Percentiles rank a stretch among this genome's conserved stretches.
phyloP scores from a whole-genome alignment of 2,113 vertebrate genomes.

The Argyrosomus japonicus region DNA sequence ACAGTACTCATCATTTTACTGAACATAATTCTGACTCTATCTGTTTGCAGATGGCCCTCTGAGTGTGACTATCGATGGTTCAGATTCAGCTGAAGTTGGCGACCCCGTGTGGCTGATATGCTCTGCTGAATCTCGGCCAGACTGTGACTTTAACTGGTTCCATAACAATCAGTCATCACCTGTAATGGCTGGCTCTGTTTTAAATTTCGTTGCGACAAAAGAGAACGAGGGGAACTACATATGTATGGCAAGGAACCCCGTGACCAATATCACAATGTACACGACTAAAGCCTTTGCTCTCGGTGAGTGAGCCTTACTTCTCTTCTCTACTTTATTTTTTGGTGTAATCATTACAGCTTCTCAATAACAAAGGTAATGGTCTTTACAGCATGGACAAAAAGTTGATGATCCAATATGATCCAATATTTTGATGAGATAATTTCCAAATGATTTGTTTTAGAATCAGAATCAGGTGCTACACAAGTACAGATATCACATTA shows the following conservation, averaged over 20 bases:
- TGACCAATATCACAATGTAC: conserved; percentile 70
- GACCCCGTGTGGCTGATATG: background rate
- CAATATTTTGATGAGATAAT: background rate
- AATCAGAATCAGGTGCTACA: background rate
- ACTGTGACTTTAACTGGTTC: conserved; percentile 72
- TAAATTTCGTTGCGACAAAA: conserved; percentile 17
- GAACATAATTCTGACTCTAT: background rate
- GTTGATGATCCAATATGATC: background rate
- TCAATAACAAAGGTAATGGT: background rate
- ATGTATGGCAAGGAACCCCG: conserved; percentile 77
- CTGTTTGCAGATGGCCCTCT: conserved; percentile 74
- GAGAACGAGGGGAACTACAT: conserved; percentile 59
- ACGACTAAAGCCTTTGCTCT: conserved; percentile 14
- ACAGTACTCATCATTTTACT: background rate
- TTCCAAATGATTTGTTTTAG: background rate
- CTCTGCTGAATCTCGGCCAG: conserved; percentile 66
- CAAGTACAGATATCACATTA: background rate
- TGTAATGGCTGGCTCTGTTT: background rate
- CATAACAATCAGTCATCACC: background rate
- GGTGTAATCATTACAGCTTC: background rate
- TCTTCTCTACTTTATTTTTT: background rate
- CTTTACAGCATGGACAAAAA: background rate
- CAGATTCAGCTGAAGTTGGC: background rate
- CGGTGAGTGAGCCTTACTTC: conserved; percentile 44
- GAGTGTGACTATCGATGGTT: conserved; percentile 42